phyloP scores from a whole-genome alignment of 1,140 invertebrate species.

The Lordiphosa clarofinis region DNA sequence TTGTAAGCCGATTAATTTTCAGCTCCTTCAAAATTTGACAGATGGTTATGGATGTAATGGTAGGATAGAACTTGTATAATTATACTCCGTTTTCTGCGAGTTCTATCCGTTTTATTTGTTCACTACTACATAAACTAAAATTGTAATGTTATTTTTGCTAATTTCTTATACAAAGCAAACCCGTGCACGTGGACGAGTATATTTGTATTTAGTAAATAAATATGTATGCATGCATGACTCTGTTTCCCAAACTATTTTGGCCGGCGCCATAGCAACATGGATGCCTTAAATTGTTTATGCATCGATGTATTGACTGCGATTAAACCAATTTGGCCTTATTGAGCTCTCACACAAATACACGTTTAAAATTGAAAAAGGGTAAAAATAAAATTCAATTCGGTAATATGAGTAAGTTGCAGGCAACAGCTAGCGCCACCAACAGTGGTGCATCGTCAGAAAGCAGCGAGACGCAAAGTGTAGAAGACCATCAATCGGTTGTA shows the following conservation, averaged over 20 bases:
- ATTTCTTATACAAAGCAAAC: no score
- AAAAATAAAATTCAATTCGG: constrained; percentile 24
- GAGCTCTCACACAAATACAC: constrained; percentile 41
- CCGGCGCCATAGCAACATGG: constrained; percentile 46
- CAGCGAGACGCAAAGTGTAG: constrained; percentile 67
- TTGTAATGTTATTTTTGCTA: neutral
- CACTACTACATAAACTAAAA: no score
- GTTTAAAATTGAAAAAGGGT: constrained; percentile 48
- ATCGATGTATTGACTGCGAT: constrained; percentile 60
- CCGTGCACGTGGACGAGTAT: no score
- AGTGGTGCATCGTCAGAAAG: constrained; percentile 71
- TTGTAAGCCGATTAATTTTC: no score
- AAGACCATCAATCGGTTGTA: constrained; percentile 48
- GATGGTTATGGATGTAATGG: no score
- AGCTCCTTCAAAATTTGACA: no score
- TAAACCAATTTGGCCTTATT: constrained; percentile 18
- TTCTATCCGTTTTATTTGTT: no score
- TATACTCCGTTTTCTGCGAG: no score
- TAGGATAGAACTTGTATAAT: no score
- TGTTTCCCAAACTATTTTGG: neutral
- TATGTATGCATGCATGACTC: neutral
- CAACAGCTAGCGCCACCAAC: constrained; percentile 54
- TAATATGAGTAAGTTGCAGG: constrained; percentile 52
- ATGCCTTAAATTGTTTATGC: constrained; percentile 47
- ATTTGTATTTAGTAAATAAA: no score